Evolutionary conservation across 2,888 invertebrate genomes (phyloP).

Genomic region (Clepsis dumicolana): DNA sequence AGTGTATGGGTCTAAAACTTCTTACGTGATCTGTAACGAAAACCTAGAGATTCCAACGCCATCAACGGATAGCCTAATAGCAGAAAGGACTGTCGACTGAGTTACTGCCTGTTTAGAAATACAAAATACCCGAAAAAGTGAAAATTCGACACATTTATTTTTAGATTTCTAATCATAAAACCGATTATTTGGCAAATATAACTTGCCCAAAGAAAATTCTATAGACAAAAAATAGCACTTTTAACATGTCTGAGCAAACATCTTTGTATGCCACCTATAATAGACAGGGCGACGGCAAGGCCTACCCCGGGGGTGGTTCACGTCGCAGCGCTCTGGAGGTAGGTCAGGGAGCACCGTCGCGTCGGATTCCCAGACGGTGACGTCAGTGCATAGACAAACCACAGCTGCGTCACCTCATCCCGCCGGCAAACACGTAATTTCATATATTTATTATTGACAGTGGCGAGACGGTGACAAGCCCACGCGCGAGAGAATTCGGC

Average conservation of each 20-base stretch:
- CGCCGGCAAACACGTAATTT: slow-evolving; percentile 79
- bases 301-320: slow-evolving; percentile 45
- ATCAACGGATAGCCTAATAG: no score
- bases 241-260: not conserved
- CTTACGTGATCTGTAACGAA: no score
- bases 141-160: no score
- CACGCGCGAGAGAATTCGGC: slow-evolving; percentile 71
- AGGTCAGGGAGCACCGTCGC: slow-evolving; percentile 79
- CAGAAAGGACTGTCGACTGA: no score
- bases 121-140: no score
- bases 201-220: not conserved
- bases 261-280: not conserved
- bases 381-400: slow-evolving; percentile 83
- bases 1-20: no score
- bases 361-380: slow-evolving; percentile 84
- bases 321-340: slow-evolving; percentile 69
- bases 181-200: not conserved
- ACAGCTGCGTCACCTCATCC: slow-evolving; percentile 81
- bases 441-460: slow-evolving; percentile 82
- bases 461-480: slow-evolving; percentile 83
- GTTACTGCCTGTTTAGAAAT: no score
- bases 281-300: not conserved
- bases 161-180: no score
- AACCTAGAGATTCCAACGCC: no score
- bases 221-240: not conserved